Evolutionary conservation across 2,888 invertebrate species (phyloP).

Genomic region (Gandaritis pyraliata): DNA sequence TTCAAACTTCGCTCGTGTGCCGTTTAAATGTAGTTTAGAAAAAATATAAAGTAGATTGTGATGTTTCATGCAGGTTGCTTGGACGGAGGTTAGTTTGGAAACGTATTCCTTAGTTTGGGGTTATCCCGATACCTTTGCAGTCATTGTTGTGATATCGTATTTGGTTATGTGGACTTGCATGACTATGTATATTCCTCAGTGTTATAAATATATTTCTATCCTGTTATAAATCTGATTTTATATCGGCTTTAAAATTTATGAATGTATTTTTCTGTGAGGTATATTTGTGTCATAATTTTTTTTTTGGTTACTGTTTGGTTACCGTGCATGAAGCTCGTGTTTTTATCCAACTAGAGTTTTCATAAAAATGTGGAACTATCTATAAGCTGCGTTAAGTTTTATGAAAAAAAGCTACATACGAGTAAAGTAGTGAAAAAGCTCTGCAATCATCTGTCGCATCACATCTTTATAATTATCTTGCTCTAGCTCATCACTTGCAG

Average conservation of each 20-base stretch:
- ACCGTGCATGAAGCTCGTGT: slow-evolving; percentile 29
- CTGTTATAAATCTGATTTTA: neutral
- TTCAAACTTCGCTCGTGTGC: neutral
- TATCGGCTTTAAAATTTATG: neutral
- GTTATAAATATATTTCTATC: neutral
- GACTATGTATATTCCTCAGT: slow-evolving; percentile 20
- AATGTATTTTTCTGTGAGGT: neutral
- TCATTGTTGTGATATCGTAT: slow-evolving; percentile 52
- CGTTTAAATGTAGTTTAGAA: slow-evolving; percentile 30
- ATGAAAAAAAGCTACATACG: too few relatives aligned
- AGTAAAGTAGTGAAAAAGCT: too few relatives aligned
- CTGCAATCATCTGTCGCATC: too few relatives aligned
- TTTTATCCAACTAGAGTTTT: slow-evolving; percentile 6
- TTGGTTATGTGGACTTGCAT: slow-evolving; percentile 37
- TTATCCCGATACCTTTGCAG: slow-evolving; percentile 48
- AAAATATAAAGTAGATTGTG: slow-evolving; percentile 54
- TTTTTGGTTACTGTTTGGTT: slow-evolving; percentile 9
- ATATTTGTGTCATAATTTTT: slow-evolving; percentile 6
- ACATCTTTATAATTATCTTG: too few relatives aligned
- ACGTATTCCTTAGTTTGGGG: slow-evolving; percentile 55
- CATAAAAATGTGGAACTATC: too few relatives aligned
- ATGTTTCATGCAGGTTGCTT: slow-evolving; percentile 84
- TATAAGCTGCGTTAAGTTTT: too few relatives aligned
- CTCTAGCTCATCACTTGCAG: too few relatives aligned
- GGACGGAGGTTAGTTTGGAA: slow-evolving; percentile 85